phyloP scores from a whole-genome alignment of 2,888 invertebrate species.

The Mactromeris polynyma region DNA sequence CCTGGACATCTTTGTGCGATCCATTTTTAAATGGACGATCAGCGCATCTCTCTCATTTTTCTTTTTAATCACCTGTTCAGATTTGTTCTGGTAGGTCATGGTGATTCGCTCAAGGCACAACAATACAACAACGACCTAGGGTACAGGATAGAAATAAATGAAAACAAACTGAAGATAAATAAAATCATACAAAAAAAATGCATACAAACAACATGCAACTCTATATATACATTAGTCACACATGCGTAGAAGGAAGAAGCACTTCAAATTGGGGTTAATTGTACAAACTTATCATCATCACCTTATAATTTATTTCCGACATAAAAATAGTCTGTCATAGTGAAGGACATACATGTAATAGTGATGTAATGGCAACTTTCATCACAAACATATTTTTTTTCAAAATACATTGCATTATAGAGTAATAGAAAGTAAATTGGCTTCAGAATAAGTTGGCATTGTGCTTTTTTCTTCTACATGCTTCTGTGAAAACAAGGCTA shows the following conservation, averaged over 20 bases:
- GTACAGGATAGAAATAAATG: slow-evolving; percentile 41
- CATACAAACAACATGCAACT: slow-evolving; percentile 11
- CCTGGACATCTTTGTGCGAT: slow-evolving; percentile 76
- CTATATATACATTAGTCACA: neutral
- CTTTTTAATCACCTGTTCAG: slow-evolving; percentile 79
- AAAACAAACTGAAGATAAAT: slow-evolving; percentile 25
- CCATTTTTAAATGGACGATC: slow-evolving; percentile 77
- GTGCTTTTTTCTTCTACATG: no score
- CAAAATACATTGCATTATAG: no score
- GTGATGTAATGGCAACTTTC: no score
- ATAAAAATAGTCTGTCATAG: no score
- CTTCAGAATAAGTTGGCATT: no score
- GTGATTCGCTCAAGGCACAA: slow-evolving; percentile 22
- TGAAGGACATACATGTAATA: no score
- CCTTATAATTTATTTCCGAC: no score
- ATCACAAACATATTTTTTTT: no score
- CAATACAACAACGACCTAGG: slow-evolving; percentile 24
- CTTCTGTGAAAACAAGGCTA: no score
- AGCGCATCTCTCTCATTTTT: slow-evolving; percentile 78
- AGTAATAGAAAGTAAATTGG: no score
- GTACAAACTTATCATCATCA: no score
- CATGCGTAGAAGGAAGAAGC: neutral
- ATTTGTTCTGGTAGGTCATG: slow-evolving; percentile 77
- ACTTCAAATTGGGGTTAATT: no score
- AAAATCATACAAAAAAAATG: slow-evolving; percentile 21